These are phyloP conservation scores for Brachymystax lenok DNA, from an alignment of 2,797 vertebrate species.

Conservation along the genomic window DNA sequence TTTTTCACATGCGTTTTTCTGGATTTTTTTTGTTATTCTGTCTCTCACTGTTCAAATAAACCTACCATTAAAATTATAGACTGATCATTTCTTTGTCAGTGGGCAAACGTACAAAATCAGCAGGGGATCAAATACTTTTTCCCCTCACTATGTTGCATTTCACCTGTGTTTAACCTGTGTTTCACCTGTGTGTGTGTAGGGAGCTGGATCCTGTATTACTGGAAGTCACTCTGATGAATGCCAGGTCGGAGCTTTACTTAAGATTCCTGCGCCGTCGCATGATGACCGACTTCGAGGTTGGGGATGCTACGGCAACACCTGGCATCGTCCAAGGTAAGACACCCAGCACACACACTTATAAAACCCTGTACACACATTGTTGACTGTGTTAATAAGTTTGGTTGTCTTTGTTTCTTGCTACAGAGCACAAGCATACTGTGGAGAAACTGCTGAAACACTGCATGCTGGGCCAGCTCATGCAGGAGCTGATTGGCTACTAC, in stretches of 20 bases:
- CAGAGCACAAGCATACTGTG: conserved; percentile 89
- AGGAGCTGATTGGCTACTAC: conserved; percentile 96
- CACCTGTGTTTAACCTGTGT: not conserved
- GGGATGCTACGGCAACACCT: conserved; percentile 83
- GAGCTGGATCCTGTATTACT: conserved; percentile 92
- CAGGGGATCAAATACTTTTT: too few species aligned
- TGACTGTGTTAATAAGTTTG: not conserved
- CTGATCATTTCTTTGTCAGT: too few species aligned
- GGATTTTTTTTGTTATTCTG: too few species aligned
- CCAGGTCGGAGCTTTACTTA: conserved; percentile 92
- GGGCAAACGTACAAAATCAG: too few species aligned
- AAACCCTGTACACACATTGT: not conserved
- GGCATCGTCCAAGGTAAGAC: conserved; percentile 86
- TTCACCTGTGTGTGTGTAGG: conserved; percentile 64
- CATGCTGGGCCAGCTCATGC: conserved; percentile 89
- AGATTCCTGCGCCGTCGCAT: conserved; percentile 91
- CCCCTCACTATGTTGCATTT: not conserved
- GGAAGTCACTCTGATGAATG: conserved; percentile 96
- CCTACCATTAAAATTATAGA: too few species aligned
- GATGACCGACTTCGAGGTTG: conserved; percentile 91
- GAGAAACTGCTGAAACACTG: conserved; percentile 94
- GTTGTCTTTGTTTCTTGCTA: not conserved
- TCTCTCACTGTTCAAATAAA: too few species aligned
- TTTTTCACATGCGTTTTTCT: too few species aligned
- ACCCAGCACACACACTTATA: not conserved